A percentile compares a stretch with the other conserved stretches of the same genome.
Conservation (phyloP, 2,113 vertebrate genomes). For the Rousettus leschenaultii region DNA sequence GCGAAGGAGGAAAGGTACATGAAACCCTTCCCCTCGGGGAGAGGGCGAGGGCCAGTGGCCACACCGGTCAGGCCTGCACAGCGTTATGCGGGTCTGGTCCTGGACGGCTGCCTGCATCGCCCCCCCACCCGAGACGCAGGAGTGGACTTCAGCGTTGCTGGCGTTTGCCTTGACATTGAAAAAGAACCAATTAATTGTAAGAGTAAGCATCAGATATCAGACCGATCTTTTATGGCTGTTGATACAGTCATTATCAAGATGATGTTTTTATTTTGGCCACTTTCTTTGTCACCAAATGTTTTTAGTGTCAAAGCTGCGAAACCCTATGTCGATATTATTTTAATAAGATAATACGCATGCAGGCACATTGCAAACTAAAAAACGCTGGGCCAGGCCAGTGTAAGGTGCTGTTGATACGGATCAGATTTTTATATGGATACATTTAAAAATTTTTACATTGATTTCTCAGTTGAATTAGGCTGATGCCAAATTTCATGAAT, state of each 20-base stretch:
- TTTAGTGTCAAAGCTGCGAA: background rate
- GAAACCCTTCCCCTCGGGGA: background rate
- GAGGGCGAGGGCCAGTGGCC: background rate
- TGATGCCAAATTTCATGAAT: constrained; percentile 19
- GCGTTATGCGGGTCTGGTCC: background rate
- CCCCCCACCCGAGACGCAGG: background rate
- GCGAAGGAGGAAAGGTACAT: background rate
- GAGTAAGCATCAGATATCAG: background rate
- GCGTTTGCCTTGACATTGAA: background rate
- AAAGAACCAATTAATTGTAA: background rate
- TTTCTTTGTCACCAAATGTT: background rate
- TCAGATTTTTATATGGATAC: background rate
- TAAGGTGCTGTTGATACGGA: background rate
- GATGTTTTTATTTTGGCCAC: background rate
- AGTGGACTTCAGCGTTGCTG: background rate
- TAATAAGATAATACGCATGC: background rate
- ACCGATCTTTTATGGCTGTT: background rate
- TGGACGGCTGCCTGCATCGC: background rate
- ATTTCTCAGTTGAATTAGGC: constrained; percentile 3
- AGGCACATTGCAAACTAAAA: background rate
- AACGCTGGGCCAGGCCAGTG: background rate
- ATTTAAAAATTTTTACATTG: background rate
- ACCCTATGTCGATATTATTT: background rate
- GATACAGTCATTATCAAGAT: background rate
- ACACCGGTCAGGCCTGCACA: background rate